phyloP scores from a whole-genome alignment of 2,113 vertebrate species.

The Montifringilla adamsi region DNA sequence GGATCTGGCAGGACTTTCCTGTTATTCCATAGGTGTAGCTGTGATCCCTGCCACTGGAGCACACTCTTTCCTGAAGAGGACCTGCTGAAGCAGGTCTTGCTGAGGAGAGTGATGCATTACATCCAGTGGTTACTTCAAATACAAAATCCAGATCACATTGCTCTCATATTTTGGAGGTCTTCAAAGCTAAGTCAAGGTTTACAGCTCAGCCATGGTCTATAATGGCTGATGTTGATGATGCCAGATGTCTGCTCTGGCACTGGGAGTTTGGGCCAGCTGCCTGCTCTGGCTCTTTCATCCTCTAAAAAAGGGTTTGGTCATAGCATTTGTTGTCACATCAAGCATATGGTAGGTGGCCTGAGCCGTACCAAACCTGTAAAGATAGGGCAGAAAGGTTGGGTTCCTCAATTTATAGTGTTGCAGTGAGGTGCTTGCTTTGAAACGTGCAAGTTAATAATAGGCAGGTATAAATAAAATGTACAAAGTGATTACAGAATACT shows the following conservation, averaged over 20 bases:
- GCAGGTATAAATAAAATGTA: neutral
- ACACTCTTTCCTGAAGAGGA: neutral
- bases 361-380: neutral
- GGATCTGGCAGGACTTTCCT: neutral
- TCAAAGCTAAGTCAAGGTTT: neutral
- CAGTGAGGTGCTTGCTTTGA: neutral
- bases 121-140: neutral
- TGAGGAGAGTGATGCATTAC: rapidly evolving
- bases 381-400: neutral
- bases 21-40: neutral
- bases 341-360: neutral
- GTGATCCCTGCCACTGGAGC: neutral
- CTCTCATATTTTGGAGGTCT: neutral
- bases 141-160: neutral
- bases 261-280: neutral
- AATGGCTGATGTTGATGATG: neutral
- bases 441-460: neutral
- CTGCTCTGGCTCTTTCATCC: neutral
- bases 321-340: neutral
- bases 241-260: neutral
- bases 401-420: neutral
- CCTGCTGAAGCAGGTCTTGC: neutral
- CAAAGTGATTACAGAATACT: rapidly evolving
- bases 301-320: neutral
- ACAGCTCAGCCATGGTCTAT: neutral